Conservation (phyloP, 2,113 vertebrate species). For the Bettongia penicillata region DNA sequence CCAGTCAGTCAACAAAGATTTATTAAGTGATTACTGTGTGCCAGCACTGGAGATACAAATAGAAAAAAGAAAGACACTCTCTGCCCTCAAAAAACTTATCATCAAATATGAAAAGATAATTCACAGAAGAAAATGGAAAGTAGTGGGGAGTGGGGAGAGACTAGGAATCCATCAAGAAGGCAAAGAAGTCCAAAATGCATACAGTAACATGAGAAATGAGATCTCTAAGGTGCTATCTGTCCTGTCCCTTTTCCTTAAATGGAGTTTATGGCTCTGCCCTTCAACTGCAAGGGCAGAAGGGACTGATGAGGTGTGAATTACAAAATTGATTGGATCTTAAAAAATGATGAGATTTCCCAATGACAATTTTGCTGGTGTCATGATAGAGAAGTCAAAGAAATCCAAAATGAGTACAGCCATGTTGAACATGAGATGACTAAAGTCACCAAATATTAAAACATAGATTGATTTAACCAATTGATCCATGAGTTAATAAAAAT, state of each 20-base stretch:
- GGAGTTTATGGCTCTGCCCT: not conserved
- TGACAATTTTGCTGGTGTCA: not conserved
- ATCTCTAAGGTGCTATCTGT: not conserved
- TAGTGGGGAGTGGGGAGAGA: not conserved
- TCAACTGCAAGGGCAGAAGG: not conserved
- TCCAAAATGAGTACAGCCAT: not conserved
- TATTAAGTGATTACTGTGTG: not conserved
- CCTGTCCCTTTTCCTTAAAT: not conserved
- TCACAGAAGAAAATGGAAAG: not conserved
- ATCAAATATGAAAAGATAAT: not conserved
- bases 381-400: not conserved
- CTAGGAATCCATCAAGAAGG: not conserved
- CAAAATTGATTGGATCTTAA: not conserved
- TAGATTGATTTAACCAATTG: not conserved
- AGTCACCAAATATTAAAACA: not conserved
- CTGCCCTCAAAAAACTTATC: not conserved
- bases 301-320: not conserved
- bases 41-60: not conserved
- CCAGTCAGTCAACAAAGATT: not conserved
- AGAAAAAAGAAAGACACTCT: not conserved
- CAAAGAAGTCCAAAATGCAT: not conserved
- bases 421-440: not conserved
- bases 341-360: not conserved
- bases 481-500: not conserved
- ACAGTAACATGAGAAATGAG: not conserved